Evolutionary conservation across 2,797 vertebrate species (phyloP), one percentile per base, ranked within the genome.

Genomic region (Lerista edwardsae): DNA sequence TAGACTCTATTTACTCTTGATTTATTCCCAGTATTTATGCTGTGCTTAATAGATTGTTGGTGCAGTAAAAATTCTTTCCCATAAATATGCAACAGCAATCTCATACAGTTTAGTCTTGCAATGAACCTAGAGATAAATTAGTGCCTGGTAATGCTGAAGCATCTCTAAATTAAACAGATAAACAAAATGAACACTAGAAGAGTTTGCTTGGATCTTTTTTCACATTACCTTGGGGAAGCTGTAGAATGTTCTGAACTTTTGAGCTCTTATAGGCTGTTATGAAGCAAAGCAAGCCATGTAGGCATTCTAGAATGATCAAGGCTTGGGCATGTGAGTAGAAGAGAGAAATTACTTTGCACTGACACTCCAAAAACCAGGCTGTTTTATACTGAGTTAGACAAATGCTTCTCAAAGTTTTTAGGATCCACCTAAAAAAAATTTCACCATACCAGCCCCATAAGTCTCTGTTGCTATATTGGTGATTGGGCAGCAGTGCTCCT

Each of bases 121-220:
- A 91, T 91, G 89, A 91, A 92, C 91, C 90, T 90, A 92, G 89
- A 91, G 80, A 91, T 91, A 93, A 95, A 90, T 92, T 92, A 93
- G 27, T 64, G 74, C 31, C 55, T 86, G 41, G 57, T 82, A 82
- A 82, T 59, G 59, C 57, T 86, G 73, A 44, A 61, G 80, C 79
- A 86, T 82, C 57, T 86, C 74, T 82, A 77, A 82, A 82, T 64
- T 77, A 82, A 85, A 75, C 2, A 85, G 79, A 77, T 82, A 82
- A 82, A 82, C 73, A 82, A 86, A 86, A 76, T 86, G 23, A 86
- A 81, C 36, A 51, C 65, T 44, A 71, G 23, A 71, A 31, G 25
- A n/a, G 27, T 62, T 61, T 81, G 36, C 23, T 76, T 41, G 61
- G 11, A 47, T 8, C 21, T 25, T 55, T n/a, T 59, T 27, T 76